Percentiles rank a stretch among this genome's conserved stretches.
Conservation (phyloP, 2,888 invertebrate genomes). For the Plagiodera versicolora region DNA sequence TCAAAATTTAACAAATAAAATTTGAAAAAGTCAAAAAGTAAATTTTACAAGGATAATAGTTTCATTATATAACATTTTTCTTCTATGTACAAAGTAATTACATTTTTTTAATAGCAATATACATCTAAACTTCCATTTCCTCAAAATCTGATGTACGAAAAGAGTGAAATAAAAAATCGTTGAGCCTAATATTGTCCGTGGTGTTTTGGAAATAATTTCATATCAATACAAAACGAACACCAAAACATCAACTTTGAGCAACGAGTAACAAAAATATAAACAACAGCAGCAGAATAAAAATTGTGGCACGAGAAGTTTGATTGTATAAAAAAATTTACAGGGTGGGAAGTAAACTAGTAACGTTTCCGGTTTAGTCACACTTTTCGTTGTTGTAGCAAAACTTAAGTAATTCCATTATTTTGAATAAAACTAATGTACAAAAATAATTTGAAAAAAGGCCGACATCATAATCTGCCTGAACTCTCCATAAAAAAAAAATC, state of each 20-base stretch:
- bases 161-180: constrained; percentile 26
- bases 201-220: not conserved
- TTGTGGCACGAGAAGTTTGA: constrained; percentile 50
- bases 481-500: too few relatives aligned
- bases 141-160: constrained; percentile 22
- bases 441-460: too few relatives aligned
- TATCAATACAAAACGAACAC: not conserved
- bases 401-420: not conserved
- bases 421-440: too few relatives aligned
- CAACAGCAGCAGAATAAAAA: constrained; percentile 31
- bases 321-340: constrained; percentile 20
- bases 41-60: constrained; percentile 42
- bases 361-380: constrained; percentile 17
- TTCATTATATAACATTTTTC: constrained; percentile 48
- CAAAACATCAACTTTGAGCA: not conserved
- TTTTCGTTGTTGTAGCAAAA: constrained; percentile 33
- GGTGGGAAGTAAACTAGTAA: constrained; percentile 14
- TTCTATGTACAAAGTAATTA: constrained; percentile 51
- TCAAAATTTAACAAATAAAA: constrained; percentile 47
- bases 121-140: constrained; percentile 31
- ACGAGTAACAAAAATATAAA: constrained; percentile 22
- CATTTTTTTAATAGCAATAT: constrained; percentile 43
- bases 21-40: constrained; percentile 48
- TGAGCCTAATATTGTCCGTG: constrained; percentile 24
- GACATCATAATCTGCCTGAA: too few relatives aligned